Base-by-base conservation (phyloP, 1,140 invertebrate species). In the Aethina tumida region DNA sequence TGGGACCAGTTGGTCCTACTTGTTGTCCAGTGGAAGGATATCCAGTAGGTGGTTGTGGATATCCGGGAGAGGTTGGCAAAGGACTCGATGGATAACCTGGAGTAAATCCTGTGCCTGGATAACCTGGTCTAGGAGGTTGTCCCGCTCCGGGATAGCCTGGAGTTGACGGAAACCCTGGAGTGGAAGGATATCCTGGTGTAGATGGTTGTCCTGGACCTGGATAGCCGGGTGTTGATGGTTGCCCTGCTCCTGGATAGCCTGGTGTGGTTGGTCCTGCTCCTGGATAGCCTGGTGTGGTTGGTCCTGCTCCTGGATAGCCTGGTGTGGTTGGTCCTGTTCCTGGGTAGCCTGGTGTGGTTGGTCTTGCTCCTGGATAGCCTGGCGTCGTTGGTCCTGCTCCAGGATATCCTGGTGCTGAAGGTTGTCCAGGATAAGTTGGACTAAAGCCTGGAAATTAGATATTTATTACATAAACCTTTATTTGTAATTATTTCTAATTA, bases 11-110 rank as follows among this genome's bases (percentile, higher is more conserved):
- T 40, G 40, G 45, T 18, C 39, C 33, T 2, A 29, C n/a, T 29
- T 13, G 10, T 14, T 28, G 26, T 3, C 18, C 19, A 33, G 17
- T 15, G 29, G 10, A 6, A 29, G 42, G 27, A 24, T 35, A 32
- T 26, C 31, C 37, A 28, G 9, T 10, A 0, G 26, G 27, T 39
- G 14, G 28, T 16, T 17, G 25, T 29, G 22, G 21, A 12, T 26
- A 20, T 19, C 10, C 12, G 15, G 43, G 31, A 35, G 37, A 32
- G 6, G 14, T 15, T 27, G 35, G 14, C 7, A 16, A 9, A 24
- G 14, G 33, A 25, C 24, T 35, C 5, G 30, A 19, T 28, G 50
- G 47, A n/a, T 45, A 36, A 14, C 32, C 43, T 13, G 35, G 39
- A 13, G n/a, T 13, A 37, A 30, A 22, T 18, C 18, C 26, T 15